Percentiles rank a stretch among this genome's conserved stretches.
phyloP scores from a whole-genome alignment of 2,797 vertebrate species.

The Iguana delicatissima region DNA sequence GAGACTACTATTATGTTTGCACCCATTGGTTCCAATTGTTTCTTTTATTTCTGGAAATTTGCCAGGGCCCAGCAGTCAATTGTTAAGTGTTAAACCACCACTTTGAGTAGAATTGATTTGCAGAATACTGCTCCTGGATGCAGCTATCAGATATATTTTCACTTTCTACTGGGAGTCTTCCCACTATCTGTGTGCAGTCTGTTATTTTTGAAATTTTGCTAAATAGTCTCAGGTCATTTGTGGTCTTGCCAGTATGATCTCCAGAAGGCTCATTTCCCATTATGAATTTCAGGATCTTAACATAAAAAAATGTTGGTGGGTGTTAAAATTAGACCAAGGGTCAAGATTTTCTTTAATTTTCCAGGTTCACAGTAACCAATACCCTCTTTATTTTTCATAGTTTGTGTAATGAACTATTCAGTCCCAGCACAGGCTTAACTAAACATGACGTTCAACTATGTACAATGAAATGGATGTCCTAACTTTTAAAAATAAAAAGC shows the following conservation, averaged over 20 bases:
- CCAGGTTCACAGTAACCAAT: conserved; percentile 7
- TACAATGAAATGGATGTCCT: not conserved
- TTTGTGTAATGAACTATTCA: conserved; percentile 30
- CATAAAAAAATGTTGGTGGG: conserved; percentile 17
- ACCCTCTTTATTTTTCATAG: conserved; percentile 26
- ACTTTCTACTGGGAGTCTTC: conserved; percentile 60
- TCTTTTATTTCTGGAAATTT: conserved; percentile 17
- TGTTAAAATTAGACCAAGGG: conserved; percentile 29
- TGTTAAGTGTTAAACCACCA: too few relatives aligned
- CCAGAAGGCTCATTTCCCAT: conserved; percentile 60
- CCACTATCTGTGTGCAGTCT: conserved; percentile 58
- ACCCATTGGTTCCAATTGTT: not conserved
- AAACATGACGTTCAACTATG: not conserved
- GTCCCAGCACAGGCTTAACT: not conserved
- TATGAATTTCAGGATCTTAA: conserved; percentile 59
- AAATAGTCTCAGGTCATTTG: conserved; percentile 67
- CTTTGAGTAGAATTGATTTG: conserved; percentile 33
- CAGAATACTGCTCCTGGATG: conserved; percentile 63
- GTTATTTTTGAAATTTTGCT: conserved; percentile 67
- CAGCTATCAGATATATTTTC: conserved; percentile 58
- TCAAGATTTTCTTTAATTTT: conserved; percentile 21
- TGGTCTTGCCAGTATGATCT: conserved; percentile 62
- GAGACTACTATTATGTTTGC: too few relatives aligned
- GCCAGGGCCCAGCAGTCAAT: too few relatives aligned
- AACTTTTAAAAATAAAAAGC: not conserved